phyloP scores from a whole-genome alignment of 2,888 invertebrate species.

The Allophyes oxyacanthae region DNA sequence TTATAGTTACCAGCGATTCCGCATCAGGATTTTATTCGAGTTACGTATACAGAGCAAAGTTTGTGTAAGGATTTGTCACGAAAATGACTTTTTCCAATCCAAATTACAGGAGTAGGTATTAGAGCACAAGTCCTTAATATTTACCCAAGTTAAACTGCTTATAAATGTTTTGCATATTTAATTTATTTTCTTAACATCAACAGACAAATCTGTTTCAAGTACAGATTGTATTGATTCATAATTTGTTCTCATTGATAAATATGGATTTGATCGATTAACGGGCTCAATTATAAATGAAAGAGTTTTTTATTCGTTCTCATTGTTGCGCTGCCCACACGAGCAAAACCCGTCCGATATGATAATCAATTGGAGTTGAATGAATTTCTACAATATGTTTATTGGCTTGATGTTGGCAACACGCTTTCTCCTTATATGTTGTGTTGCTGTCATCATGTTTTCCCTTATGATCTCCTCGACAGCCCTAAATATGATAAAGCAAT shows the following conservation, averaged over 20 bases:
- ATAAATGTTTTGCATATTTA: too few species aligned
- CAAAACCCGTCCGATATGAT: conserved; percentile 68
- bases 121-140: too few species aligned
- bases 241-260: conserved; percentile 52
- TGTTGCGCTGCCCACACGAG: conserved; percentile 63
- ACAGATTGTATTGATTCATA: conserved; percentile 39
- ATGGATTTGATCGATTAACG: conserved; percentile 52
- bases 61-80: too few species aligned
- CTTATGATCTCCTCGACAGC: conserved; percentile 26
- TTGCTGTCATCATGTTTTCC: conserved; percentile 24
- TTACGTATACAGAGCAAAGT: too few species aligned
- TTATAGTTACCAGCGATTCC: too few species aligned
- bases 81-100: too few species aligned
- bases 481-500: not conserved
- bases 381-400: conserved; percentile 56
- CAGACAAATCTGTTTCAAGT: conserved; percentile 30
- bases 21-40: too few species aligned
- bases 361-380: conserved; percentile 65
- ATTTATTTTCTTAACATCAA: conserved; percentile 17
- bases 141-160: too few species aligned
- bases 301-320: conserved; percentile 45
- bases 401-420: conserved; percentile 60
- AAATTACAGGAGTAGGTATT: too few species aligned
- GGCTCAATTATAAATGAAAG: conserved; percentile 39
- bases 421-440: conserved; percentile 68